These are phyloP conservation scores for Synanthedon myopaeformis DNA, from an alignment of 2,888 invertebrate genomes.

Conservation along the genomic window DNA sequence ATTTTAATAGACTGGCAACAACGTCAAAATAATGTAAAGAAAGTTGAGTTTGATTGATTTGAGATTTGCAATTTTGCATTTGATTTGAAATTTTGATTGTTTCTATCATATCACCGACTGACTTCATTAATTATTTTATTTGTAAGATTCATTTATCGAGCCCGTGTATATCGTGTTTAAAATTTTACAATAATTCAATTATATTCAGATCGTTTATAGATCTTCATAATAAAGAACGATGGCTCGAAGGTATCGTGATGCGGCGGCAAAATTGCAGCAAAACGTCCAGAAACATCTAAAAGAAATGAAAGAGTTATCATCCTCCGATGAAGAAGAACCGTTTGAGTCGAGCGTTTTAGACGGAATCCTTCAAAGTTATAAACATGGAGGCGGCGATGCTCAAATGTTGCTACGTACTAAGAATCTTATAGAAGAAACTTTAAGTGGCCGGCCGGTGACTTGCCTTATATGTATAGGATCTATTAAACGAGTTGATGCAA, in stretches of 20 bases:
- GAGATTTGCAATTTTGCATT: no score
- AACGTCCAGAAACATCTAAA: constrained; percentile 58
- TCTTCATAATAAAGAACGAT: constrained; percentile 17
- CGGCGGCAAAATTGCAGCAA: constrained; percentile 56
- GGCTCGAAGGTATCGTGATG: constrained; percentile 53
- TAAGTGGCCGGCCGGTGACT: constrained; percentile 83
- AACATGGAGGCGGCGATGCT: constrained; percentile 47
- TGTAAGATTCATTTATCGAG: no score
- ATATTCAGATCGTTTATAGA: no score
- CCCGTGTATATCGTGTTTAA: no score
- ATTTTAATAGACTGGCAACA: no score
- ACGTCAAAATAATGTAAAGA: no score
- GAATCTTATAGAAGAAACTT: constrained; percentile 80
- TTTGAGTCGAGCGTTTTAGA: constrained; percentile 49
- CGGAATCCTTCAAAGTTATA: constrained; percentile 50
- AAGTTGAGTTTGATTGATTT: no score
- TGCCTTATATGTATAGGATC: constrained; percentile 93
- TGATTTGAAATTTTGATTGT: no score
- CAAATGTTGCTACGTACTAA: constrained; percentile 71
- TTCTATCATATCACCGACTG: no score
- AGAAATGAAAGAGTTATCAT: constrained; percentile 52
- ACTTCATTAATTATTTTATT: no score
- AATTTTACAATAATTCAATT: no score
- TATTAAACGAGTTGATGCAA: constrained; percentile 82
- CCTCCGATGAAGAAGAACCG: constrained; percentile 60